These are phyloP conservation scores for Galendromus occidentalis DNA, from an alignment of 1,140 invertebrate species.

Conservation along the genomic window DNA sequence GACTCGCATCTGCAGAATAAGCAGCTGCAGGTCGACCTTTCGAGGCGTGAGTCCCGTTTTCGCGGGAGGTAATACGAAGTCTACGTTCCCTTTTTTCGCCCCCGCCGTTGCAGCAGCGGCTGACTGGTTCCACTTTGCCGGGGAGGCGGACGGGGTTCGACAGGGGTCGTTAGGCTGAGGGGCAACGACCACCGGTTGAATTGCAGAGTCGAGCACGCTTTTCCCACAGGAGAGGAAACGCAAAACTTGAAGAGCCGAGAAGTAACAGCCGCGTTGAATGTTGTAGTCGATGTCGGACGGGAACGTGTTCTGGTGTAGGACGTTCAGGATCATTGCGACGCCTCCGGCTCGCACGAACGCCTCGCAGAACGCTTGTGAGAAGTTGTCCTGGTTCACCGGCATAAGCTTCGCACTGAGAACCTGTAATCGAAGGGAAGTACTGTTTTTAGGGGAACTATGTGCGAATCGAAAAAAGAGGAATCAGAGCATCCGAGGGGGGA, in stretches of 20 bases:
- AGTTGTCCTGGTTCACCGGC: slow-evolving; percentile 28
- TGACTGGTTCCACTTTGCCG: neutral
- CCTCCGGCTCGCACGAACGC: slow-evolving; percentile 32
- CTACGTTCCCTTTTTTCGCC: neutral
- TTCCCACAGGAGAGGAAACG: slow-evolving; percentile 22
- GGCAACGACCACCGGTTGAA: slow-evolving; percentile 14
- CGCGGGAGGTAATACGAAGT: slow-evolving; percentile 5
- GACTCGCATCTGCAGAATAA: neutral
- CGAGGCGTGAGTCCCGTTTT: neutral
- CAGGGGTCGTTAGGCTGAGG: slow-evolving; percentile 8
- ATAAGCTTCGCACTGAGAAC: slow-evolving; percentile 34
- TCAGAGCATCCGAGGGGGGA: too few species aligned
- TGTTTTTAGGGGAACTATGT: too few species aligned
- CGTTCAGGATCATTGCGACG: slow-evolving; percentile 28
- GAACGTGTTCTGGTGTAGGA: slow-evolving; percentile 32
- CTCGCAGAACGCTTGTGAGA: slow-evolving; percentile 29
- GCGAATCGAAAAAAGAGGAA: too few species aligned
- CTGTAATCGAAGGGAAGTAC: slow-evolving; percentile 21
- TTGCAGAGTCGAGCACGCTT: slow-evolving; percentile 10
- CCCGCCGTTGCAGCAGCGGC: neutral
- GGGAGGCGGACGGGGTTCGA: neutral
- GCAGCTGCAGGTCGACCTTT: slow-evolving; percentile 1
- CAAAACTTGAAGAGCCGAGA: slow-evolving; percentile 32
- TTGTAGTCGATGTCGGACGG: slow-evolving; percentile 32
- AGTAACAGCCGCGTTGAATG: slow-evolving; percentile 32